Conservation (phyloP, 2,888 invertebrate genomes). For the Ptychoptera albimana region DNA sequence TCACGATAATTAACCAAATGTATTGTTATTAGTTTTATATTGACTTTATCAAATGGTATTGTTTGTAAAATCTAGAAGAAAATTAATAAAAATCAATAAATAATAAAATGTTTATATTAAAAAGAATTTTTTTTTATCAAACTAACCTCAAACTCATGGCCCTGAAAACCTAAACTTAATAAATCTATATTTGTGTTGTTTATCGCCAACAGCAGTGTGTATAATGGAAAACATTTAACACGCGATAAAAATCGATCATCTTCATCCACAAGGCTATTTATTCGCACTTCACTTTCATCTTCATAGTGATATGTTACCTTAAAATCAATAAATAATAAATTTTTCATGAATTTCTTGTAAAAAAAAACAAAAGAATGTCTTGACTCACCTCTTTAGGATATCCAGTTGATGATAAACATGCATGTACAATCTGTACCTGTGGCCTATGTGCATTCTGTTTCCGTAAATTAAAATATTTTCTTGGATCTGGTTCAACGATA, state of each 20-base stretch:
- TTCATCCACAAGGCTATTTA: constrained; percentile 35
- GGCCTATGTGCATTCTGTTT: constrained; percentile 38
- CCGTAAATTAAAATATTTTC: constrained; percentile 53
- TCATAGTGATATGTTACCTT: constrained; percentile 35
- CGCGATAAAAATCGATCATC: constrained; percentile 47
- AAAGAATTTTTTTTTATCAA: neutral
- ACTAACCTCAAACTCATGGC: constrained; percentile 29
- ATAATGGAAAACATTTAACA: constrained; percentile 72
- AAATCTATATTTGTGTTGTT: constrained; percentile 52
- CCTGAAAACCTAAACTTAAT: constrained; percentile 41
- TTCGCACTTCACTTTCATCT: constrained; percentile 34
- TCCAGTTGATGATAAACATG: constrained; percentile 60
- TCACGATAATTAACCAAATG: constrained; percentile 18
- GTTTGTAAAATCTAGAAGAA: constrained; percentile 26
- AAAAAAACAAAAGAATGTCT: neutral
- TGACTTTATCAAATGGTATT: constrained; percentile 28
- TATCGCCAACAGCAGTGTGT: constrained; percentile 62
- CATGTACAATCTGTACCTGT: constrained; percentile 50
- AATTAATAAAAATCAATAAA: neutral
- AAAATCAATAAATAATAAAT: constrained; percentile 6
- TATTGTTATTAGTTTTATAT: constrained; percentile 29
- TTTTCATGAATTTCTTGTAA: neutral
- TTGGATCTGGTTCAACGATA: constrained; percentile 57
- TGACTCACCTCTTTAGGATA: constrained; percentile 53
- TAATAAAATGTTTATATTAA: neutral